Percentiles rank a stretch among this genome's conserved stretches.
Evolutionary conservation across 2,888 invertebrate species (phyloP).

Genomic region (Zygogramma bicolorata): DNA sequence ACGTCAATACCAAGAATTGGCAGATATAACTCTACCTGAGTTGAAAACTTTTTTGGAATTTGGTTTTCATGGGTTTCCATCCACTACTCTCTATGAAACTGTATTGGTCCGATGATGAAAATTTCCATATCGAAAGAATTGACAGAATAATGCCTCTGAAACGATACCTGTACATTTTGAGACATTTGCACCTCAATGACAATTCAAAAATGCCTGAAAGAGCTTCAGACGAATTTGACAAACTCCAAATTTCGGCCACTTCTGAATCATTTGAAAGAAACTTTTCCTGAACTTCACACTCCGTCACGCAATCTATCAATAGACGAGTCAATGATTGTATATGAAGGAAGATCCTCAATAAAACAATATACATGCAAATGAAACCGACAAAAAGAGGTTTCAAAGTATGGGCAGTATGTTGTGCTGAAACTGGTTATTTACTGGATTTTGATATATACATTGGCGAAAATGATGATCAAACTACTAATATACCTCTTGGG

Average conservation of each 20-base stretch:
- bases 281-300: conserved; percentile 21
- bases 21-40: conserved; percentile 8
- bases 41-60: conserved; percentile 19
- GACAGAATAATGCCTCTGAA: conserved; percentile 39
- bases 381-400: conserved; percentile 11
- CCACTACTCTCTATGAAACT: conserved; percentile 41
- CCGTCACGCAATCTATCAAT: conserved; percentile 27
- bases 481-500: not conserved
- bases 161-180: conserved; percentile 44
- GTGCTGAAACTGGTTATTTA: conserved; percentile 28
- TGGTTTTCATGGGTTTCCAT: conserved; percentile 20
- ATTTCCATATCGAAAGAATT: conserved; percentile 41
- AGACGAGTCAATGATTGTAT: conserved; percentile 27
- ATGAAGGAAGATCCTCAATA: conserved; percentile 21
- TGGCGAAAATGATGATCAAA: conserved; percentile 24
- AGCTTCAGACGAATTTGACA: conserved; percentile 33
- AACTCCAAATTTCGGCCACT: conserved; percentile 31
- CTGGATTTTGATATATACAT: conserved; percentile 23
- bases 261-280: conserved; percentile 18
- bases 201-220: conserved; percentile 38
- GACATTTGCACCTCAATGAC: conserved; percentile 46
- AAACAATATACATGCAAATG: conserved; percentile 32
- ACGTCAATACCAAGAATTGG: not conserved
- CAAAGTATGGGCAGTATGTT: conserved; percentile 26
- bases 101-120: conserved; percentile 37